These are phyloP conservation scores for Clarias fuscus DNA, from an alignment of 2,797 vertebrate species.

Conservation along the genomic window DNA sequence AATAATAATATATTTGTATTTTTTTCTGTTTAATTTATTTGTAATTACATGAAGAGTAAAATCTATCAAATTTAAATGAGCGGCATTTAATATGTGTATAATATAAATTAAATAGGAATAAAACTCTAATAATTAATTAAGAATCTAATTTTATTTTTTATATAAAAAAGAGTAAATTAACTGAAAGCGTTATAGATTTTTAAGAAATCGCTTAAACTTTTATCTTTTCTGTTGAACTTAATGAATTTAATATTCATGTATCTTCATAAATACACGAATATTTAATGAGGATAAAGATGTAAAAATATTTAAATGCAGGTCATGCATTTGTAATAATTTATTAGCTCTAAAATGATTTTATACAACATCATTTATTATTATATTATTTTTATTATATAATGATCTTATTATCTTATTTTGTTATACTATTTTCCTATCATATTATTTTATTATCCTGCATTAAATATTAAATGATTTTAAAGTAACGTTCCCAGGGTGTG, in stretches of 20 bases:
- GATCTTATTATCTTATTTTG: no score
- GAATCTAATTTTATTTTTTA: no score
- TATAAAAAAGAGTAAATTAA: neutral
- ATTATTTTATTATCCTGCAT: neutral
- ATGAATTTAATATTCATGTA: neutral
- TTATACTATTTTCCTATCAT: neutral
- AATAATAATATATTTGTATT: neutral
- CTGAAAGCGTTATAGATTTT: no score
- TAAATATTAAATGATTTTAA: neutral
- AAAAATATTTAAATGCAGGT: neutral
- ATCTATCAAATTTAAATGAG: neutral
- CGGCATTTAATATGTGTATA: neutral
- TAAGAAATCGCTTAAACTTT: neutral
- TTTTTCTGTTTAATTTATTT: neutral
- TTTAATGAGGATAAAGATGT: neutral
- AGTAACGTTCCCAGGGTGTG: neutral
- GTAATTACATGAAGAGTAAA: neutral
- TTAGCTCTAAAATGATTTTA: neutral
- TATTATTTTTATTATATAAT: no score
- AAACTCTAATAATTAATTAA: neutral
- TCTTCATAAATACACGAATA: neutral
- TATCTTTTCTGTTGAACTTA: neutral
- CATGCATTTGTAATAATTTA: neutral
- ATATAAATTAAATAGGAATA: neutral
- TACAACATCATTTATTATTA: neutral